Evolutionary conservation across 2,888 invertebrate species (phyloP), one percentile per base, ranked within the genome.

Genomic region (Proisotoma minuta): DNA sequence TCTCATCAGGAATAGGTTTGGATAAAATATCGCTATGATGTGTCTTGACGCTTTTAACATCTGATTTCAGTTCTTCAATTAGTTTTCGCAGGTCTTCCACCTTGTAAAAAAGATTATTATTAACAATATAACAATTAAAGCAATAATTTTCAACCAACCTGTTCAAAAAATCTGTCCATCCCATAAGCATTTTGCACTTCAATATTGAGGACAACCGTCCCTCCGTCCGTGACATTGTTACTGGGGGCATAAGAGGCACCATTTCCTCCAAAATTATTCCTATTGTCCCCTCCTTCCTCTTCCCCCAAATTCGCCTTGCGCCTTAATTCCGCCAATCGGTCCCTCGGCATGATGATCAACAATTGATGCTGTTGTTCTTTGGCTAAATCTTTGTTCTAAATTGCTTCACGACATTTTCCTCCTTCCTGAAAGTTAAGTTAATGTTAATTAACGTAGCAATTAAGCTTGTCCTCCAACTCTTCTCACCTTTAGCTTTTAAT

Each of bases 21-120:
- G 82, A 80, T 53, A 82, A 76, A 66, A 82, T 82, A 59, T 79
- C 80, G 70, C 82, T 83, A 74, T 85, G 84, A 72, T 79, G 74
- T 49, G 75, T 75, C 68, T 78, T 78, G 4, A 79, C 76, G 40
- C 76, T 75, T 15, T 71, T 68, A 26, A 77, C 76, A 62, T 79
- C 78, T 15, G 75, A 74, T 24, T 73, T 70, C 49, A 79, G 73
- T 24, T 77, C 74, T 26, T 77, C 75, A n/a, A 78, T 77, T 62
- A 78, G 65, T 40, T 65, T 74, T 3, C 78, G 78, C 63, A 78
- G 75, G 66, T 78, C 76, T 60, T 77, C 77, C 15, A 75, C 79
- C 79, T 79, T 20, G 26, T 10, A 43, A 20, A 54, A 51, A 52
- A 48, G 8, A 10, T 15, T 15, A 34, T 34, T 2, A 59, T 54